Conservation (phyloP, 2,797 vertebrate genomes). For the Tinamus major region DNA sequence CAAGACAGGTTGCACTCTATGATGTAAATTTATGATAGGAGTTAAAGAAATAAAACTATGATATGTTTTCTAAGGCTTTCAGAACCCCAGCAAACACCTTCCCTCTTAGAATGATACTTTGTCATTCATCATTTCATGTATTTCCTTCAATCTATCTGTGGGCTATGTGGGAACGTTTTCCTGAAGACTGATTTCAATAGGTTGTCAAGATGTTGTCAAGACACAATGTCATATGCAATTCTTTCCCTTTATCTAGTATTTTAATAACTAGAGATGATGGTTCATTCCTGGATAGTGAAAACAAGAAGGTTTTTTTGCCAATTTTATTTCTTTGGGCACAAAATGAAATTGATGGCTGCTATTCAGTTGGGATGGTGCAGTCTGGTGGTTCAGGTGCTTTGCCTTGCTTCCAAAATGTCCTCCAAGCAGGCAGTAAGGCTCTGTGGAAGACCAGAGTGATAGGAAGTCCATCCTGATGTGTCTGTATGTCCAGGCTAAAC, state of each 20-base stretch:
- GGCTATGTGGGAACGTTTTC: neutral
- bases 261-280: neutral
- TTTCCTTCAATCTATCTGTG: neutral
- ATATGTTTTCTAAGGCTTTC: neutral
- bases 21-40: neutral
- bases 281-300: neutral
- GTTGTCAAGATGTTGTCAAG: neutral
- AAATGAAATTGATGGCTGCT: neutral
- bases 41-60: neutral
- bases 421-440: neutral
- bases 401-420: constrained; percentile 13
- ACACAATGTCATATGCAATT: neutral
- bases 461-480: neutral
- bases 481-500: neutral
- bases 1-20: fast-evolving
- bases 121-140: neutral
- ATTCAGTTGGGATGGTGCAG: neutral
- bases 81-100: neutral
- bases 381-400: constrained; percentile 5
- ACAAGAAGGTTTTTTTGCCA: neutral
- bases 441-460: neutral
- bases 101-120: neutral
- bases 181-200: neutral
- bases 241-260: neutral
- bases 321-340: neutral